Conservation (phyloP, 2,113 vertebrate species). For the Oncorhynchus masou region DNA sequence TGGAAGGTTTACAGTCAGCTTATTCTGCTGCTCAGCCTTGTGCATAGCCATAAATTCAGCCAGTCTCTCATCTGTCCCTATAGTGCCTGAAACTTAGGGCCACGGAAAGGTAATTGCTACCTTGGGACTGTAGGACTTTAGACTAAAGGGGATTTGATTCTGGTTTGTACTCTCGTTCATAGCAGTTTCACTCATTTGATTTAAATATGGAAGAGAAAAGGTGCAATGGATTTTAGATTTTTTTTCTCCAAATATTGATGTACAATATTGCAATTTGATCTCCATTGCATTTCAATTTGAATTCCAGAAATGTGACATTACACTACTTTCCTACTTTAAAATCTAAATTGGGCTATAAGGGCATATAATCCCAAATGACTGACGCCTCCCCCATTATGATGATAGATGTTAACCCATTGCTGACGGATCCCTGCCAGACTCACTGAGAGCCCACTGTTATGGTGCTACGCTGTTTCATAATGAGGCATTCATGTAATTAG, state of each 20-base stretch:
- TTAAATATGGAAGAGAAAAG: too few species aligned
- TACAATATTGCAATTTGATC: constrained; percentile 2
- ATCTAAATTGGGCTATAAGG: neutral
- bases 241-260: too few species aligned
- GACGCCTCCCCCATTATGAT: constrained; percentile 21
- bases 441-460: neutral
- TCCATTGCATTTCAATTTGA: neutral
- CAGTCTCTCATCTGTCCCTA: constrained; percentile 16
- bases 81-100: constrained; percentile 34
- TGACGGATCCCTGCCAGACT: neutral
- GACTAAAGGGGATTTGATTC: constrained; percentile 24
- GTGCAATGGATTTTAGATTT: too few species aligned
- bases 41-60: constrained; percentile 7
- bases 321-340: neutral
- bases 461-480: neutral
- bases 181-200: too few species aligned
- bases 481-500: neutral
- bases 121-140: constrained; percentile 22
- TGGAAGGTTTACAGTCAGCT: constrained; percentile 52
- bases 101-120: constrained; percentile 51
- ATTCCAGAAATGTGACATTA: neutral
- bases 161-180: too few species aligned
- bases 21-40: constrained; percentile 60
- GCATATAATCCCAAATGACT: constrained; percentile 18
- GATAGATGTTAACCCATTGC: constrained; percentile 10